Evolutionary conservation across 2,888 invertebrate species (phyloP).

Genomic region (Zaprionus obscuricornis): DNA sequence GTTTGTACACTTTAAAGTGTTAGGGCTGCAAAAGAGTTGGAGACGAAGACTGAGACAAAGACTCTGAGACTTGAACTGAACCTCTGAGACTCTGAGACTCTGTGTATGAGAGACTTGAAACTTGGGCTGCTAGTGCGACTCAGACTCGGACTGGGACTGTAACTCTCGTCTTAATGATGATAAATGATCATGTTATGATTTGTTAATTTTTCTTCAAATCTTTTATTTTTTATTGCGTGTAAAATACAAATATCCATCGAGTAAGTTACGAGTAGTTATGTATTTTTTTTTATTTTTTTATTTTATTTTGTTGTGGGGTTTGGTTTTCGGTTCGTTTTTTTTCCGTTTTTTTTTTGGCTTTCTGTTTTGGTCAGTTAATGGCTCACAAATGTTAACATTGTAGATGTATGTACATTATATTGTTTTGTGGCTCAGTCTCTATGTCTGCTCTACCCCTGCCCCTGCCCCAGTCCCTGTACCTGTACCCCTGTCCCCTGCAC

Average conservation of each 20-base stretch:
- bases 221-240: conserved; percentile 55
- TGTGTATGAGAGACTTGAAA: too few relatives aligned
- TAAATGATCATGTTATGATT: conserved; percentile 81
- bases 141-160: conserved; percentile 22
- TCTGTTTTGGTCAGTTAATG: conserved; percentile 30
- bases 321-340: neutral
- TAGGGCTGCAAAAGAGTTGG: too few relatives aligned
- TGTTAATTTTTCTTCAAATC: conserved; percentile 72
- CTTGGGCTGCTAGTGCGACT: neutral
- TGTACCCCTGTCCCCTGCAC: too few relatives aligned
- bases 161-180: conserved; percentile 74
- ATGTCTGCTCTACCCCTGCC: neutral
- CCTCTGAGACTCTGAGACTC: too few relatives aligned
- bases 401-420: conserved; percentile 11
- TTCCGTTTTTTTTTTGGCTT: conserved; percentile 10
- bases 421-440: conserved; percentile 5
- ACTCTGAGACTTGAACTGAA: too few relatives aligned
- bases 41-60: too few relatives aligned
- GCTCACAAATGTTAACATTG: conserved; percentile 30
- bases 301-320: too few relatives aligned
- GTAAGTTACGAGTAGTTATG: conserved; percentile 32
- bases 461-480: too few relatives aligned
- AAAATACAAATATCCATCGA: conserved; percentile 39
- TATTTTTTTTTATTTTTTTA: neutral
- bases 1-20: too few relatives aligned